phyloP scores from a whole-genome alignment of 2,797 vertebrate species.

The Emys orbicularis region DNA sequence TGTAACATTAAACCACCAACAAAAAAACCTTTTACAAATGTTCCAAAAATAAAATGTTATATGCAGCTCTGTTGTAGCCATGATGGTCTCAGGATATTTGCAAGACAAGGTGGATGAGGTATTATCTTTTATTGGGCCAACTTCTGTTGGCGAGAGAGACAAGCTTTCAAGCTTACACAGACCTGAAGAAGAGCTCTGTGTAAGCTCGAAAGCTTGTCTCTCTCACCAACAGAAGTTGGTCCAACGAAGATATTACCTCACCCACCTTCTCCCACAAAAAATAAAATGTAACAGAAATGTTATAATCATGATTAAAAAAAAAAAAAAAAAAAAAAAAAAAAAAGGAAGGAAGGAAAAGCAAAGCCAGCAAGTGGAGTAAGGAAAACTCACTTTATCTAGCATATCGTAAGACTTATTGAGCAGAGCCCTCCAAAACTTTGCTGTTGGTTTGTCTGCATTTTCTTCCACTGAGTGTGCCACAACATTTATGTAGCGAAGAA shows the following conservation, averaged over 20 bases:
- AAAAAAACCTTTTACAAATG: background rate
- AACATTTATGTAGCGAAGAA: conserved; percentile 89
- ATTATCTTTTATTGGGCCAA: background rate
- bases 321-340: background rate
- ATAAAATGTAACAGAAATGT: background rate
- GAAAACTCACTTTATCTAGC: conserved; percentile 90
- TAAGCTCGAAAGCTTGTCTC: background rate
- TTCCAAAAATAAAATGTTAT: background rate
- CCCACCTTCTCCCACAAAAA: background rate
- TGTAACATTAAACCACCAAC: background rate
- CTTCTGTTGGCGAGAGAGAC: background rate
- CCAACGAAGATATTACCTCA: background rate
- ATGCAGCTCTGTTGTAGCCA: background rate
- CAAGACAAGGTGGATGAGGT: background rate
- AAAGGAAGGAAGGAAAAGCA: background rate
- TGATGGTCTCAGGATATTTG: background rate
- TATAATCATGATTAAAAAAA: background rate
- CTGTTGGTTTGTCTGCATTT: conserved; percentile 88
- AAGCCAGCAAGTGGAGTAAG: background rate
- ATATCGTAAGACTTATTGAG: conserved; percentile 94
- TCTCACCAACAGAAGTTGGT: background rate
- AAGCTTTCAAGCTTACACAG: background rate
- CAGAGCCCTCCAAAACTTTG: conserved; percentile 96
- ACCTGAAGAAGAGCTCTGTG: background rate
- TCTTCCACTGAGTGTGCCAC: conserved; percentile 90